Percentiles rank a stretch among this genome's conserved stretches.
These are phyloP conservation scores for Steinernema scapterisci DNA, from an alignment of 2,888 invertebrate genomes.

Conservation along the genomic window DNA sequence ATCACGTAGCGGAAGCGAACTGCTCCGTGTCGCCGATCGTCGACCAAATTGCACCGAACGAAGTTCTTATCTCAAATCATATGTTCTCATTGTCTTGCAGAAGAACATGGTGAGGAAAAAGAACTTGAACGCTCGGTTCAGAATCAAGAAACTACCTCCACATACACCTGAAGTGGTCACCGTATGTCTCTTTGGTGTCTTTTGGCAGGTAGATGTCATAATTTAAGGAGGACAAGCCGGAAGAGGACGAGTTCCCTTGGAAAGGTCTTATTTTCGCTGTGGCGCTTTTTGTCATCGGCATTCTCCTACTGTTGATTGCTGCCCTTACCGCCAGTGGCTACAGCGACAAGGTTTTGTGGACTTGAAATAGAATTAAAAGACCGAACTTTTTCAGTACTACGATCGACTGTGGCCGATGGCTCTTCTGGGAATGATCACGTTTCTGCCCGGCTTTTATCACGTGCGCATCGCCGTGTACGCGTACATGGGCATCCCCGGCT, in stretches of 20 bases:
- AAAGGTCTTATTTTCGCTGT: slow-evolving; percentile 81
- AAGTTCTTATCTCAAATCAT: not conserved
- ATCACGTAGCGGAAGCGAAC: not conserved
- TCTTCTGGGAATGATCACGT: slow-evolving; percentile 84
- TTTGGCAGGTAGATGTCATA: too few species aligned
- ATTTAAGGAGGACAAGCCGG: slow-evolving; percentile 8
- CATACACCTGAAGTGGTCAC: not conserved
- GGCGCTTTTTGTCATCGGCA: slow-evolving; percentile 80
- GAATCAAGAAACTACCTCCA: not conserved
- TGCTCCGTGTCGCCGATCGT: not conserved
- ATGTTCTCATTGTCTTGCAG: not conserved
- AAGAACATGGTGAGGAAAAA: slow-evolving; percentile 1
- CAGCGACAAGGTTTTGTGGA: slow-evolving; percentile 71
- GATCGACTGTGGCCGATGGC: slow-evolving; percentile 88
- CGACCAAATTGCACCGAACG: not conserved
- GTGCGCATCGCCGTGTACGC: slow-evolving; percentile 85
- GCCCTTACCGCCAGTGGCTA: slow-evolving; percentile 81
- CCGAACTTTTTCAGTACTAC: slow-evolving; percentile 75
- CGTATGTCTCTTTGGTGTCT: not conserved
- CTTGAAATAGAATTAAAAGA: not conserved
- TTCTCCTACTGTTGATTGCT: slow-evolving; percentile 78
- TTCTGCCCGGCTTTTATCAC: slow-evolving; percentile 88
- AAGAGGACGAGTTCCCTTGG: slow-evolving; percentile 75
- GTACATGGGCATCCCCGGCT: slow-evolving; percentile 81
- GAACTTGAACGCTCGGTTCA: not conserved